A percentile compares a stretch with the other conserved stretches of the same genome.
Conservation (phyloP, 2,888 invertebrate genomes). For the Drosophila eohydei region DNA sequence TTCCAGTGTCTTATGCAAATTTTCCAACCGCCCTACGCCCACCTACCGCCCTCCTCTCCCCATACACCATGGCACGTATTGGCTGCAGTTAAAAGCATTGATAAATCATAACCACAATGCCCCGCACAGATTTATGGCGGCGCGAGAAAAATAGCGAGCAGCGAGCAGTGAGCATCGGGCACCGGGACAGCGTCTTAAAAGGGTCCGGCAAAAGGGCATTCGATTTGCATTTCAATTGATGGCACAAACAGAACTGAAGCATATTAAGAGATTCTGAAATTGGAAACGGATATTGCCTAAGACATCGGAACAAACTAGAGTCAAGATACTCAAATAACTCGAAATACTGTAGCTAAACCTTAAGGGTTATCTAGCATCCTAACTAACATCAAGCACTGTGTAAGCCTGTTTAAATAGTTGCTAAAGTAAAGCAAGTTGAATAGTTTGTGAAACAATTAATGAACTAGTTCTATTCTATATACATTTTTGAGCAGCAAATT, state of each 20-base stretch:
- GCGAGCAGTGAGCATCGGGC: neutral
- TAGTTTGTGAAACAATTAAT: no score
- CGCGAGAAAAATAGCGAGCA: slow-evolving; percentile 27
- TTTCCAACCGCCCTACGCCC: slow-evolving; percentile 10
- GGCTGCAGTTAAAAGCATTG: slow-evolving; percentile 81
- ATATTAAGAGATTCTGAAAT: neutral
- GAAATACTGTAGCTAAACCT: neutral
- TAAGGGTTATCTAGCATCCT: no score
- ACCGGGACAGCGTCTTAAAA: neutral
- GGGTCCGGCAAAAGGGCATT: slow-evolving; percentile 4
- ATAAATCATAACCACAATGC: slow-evolving; percentile 77
- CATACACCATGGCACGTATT: slow-evolving; percentile 34
- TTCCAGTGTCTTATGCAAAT: slow-evolving; percentile 38
- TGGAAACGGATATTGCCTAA: neutral
- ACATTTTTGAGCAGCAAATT: no score
- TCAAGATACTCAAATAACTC: neutral
- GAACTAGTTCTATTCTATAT: no score
- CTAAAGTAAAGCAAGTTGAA: no score
- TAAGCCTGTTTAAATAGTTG: no score
- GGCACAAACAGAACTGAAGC: neutral
- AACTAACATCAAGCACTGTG: no score
- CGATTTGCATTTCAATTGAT: slow-evolving; percentile 50
- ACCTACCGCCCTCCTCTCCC: neutral
- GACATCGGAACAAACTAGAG: neutral
- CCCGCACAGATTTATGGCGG: slow-evolving; percentile 54